Conservation (phyloP, 2,797 vertebrate species). For the Tokudaia muenninki region DNA sequence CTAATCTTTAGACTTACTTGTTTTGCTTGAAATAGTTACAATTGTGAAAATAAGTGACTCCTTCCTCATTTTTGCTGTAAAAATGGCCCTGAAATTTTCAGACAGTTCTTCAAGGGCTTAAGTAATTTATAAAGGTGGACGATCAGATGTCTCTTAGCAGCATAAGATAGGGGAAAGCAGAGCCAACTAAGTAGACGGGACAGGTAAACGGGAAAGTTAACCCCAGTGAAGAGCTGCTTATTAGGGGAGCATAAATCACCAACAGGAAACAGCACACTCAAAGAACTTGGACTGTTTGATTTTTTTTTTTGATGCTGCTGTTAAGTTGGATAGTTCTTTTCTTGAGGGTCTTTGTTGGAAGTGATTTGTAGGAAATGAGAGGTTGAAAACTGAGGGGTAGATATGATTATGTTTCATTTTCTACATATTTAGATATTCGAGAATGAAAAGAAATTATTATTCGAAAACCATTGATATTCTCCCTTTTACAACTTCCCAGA, state of each 20-base stretch:
- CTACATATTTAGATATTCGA: background rate
- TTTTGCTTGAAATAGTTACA: background rate
- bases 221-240: background rate
- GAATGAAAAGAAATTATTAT: background rate
- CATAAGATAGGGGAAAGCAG: background rate
- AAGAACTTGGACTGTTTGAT: background rate
- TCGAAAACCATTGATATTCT: background rate
- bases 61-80: constrained; percentile 14
- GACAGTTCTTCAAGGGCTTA: background rate
- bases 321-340: background rate
- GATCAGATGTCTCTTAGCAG: background rate
- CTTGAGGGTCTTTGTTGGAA: background rate
- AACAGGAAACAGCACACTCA: background rate
- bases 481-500: background rate
- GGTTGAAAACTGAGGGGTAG: too few relatives aligned
- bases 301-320: background rate
- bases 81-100: background rate
- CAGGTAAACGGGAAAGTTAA: background rate
- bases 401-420: background rate
- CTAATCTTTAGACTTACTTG: background rate
- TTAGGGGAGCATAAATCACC: background rate
- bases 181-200: background rate
- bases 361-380: background rate
- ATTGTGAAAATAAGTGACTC: background rate
- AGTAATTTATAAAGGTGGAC: background rate